Base-by-base conservation (phyloP, 1,140 invertebrate species). In the Papilio glaucus region DNA sequence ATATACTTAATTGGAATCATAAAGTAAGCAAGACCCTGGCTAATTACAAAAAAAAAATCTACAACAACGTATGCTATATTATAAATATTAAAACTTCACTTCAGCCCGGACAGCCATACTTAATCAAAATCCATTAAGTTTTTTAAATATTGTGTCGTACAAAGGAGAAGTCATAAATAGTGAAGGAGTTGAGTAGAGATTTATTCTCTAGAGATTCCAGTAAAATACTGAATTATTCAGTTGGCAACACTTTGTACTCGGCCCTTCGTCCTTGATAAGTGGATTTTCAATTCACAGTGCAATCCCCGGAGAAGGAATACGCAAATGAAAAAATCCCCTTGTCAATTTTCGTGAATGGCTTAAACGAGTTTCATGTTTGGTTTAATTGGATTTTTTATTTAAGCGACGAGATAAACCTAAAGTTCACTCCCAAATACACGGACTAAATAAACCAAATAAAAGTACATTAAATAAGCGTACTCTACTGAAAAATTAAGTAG, bases 191-290 rank as follows among this genome's bases (percentile, higher is more conserved):
- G n/a, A 10, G 49, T 24, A 57, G 49, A 57, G 49, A 57, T 57
- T 21, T 26, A 26, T 26, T 57, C 45, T 53, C 18, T 9, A 53
- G n/a, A 15, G 15, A 45, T 15, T 18, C 45, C 21, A 15, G 45
- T 53, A 53, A 57, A 26, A 57, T 26, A 24, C 21, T 85, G 79
- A 82, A 83, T 85, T 80, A 83, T 83, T 83, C 77, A 83, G 71
- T 68, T 60, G 71, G 79, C 38, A 73, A 76, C 77, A 77, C 78
- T 83, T 81, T 82, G 79, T 74, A 71, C 70, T 57, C 39, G 62
- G 63, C 70, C 73, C 60, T 53, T 24, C 49, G 49, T 24, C 53
- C 62, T 72, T 74, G 71, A 77, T 79, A 77, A 80, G 74, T 72
- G 60, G 72, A 69, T 71, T 73, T 72, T 53, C 71, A 45, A 65